These are phyloP conservation scores for Neuroterus valhalla DNA, from an alignment of 1,140 invertebrate species.

Conservation along the genomic window DNA sequence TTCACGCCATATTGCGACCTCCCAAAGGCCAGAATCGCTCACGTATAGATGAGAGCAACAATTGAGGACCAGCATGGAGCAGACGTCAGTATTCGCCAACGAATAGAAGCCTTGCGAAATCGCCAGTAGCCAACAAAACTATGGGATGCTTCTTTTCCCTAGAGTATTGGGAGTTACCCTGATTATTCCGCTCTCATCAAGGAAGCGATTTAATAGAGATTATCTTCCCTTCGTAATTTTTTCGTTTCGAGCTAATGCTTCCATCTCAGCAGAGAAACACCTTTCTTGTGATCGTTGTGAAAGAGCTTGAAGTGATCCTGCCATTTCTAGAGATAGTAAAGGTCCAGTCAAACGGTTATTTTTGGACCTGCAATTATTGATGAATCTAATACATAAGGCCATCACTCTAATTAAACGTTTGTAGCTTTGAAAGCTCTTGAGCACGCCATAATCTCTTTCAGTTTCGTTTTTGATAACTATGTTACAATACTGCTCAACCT, in stretches of 20 bases:
- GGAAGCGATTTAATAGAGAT: background rate
- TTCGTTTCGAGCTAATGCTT: background rate
- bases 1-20: slow-evolving; percentile 28
- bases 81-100: background rate
- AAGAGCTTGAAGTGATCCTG: too few relatives aligned
- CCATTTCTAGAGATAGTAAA: too few relatives aligned
- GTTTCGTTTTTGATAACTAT: too few relatives aligned
- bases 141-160: background rate
- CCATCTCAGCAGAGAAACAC: too few relatives aligned
- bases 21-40: slow-evolving; percentile 39
- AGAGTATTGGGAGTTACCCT: background rate
- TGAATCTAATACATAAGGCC: too few relatives aligned
- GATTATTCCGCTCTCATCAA: background rate
- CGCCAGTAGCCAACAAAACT: background rate
- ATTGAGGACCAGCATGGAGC: slow-evolving; percentile 56
- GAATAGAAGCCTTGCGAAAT: background rate
- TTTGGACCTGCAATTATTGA: too few relatives aligned
- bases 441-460: too few relatives aligned
- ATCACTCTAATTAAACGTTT: too few relatives aligned
- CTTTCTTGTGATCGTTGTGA: too few relatives aligned
- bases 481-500: too few relatives aligned
- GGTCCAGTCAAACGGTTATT: too few relatives aligned
- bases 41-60: slow-evolving; percentile 29
- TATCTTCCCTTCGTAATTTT: background rate
- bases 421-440: too few relatives aligned